Evolutionary conservation across 1,140 invertebrate species (phyloP).

Genomic region (Magallana angulata): DNA sequence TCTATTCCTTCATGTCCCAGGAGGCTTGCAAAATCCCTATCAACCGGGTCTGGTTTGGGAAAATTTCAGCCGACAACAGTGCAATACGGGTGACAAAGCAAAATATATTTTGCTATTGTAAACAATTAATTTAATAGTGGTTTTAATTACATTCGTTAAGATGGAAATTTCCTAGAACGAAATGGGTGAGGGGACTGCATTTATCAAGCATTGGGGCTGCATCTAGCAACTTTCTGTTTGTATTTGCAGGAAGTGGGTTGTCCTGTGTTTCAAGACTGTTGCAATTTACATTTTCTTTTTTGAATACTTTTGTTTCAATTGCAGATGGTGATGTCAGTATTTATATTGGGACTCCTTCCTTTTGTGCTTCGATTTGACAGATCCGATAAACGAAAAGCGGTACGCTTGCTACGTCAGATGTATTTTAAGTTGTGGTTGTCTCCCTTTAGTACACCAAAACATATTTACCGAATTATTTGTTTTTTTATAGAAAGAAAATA

Average conservation of each 20-base stretch:
- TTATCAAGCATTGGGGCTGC: too few species aligned
- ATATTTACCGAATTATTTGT: not conserved
- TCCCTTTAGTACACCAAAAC: too few species aligned
- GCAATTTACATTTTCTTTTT: too few species aligned
- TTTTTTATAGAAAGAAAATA: not conserved
- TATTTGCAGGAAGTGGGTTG: too few species aligned
- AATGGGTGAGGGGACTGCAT: too few species aligned
- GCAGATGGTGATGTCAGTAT: not conserved
- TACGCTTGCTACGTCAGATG: not conserved
- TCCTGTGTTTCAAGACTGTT: too few species aligned
- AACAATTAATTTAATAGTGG: too few species aligned
- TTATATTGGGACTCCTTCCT: not conserved
- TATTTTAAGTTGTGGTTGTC: too few species aligned
- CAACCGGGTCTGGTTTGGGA: not conserved
- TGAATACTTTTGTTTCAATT: not conserved
- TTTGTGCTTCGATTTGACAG: not conserved
- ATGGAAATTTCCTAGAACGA: too few species aligned
- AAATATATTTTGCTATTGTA: not conserved
- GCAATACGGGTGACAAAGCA: not conserved
- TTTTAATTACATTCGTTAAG: too few species aligned
- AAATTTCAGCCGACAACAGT: constrained; percentile 34
- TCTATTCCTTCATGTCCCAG: not conserved
- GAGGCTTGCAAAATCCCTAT: constrained; percentile 36
- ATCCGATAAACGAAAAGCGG: not conserved
- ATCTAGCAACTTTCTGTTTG: too few species aligned